These are phyloP conservation scores for Epinephelus awoara DNA, from an alignment of 2,797 vertebrate genomes.

Conservation along the genomic window DNA sequence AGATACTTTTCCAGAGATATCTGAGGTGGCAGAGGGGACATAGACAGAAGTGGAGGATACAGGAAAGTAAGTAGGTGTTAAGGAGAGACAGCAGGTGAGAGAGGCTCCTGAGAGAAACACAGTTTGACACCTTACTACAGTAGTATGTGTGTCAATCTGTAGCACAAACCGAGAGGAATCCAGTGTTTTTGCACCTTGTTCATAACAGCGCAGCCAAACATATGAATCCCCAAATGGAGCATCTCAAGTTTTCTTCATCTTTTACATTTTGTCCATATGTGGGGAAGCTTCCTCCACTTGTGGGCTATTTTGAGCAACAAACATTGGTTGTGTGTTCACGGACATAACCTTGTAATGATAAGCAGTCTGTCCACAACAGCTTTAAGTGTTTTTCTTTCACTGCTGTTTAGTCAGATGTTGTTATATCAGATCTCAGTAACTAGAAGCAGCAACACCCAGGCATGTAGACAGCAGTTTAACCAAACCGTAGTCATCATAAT, in stretches of 20 bases:
- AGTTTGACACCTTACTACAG: not conserved
- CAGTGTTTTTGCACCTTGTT: constrained; percentile 5
- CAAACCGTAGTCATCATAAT: constrained; percentile 23
- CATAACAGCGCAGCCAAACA: not conserved
- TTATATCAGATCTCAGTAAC: not conserved
- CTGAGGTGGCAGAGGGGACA: constrained; percentile 8
- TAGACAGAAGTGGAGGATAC: not conserved
- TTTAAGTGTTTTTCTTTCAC: not conserved
- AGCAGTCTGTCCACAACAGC: not conserved
- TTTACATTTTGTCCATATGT: constrained; percentile 7
- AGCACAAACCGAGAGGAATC: not conserved
- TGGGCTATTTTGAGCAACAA: constrained; percentile 1
- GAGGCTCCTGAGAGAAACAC: constrained; percentile 1
- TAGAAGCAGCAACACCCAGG: constrained; percentile 2
- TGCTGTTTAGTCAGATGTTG: constrained; percentile 7
- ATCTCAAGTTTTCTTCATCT: not conserved
- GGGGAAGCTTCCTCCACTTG: constrained; percentile 8
- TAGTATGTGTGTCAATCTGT: not conserved
- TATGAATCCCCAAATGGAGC: not conserved
- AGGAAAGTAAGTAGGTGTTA: not conserved
- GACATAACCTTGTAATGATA: not conserved
- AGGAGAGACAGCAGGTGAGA: not conserved
- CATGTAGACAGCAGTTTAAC: constrained; percentile 25
- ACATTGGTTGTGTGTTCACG: not conserved
- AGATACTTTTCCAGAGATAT: not conserved